Evolutionary conservation across 1,140 invertebrate species (phyloP).

Genomic region (Drosophila pachea): DNA sequence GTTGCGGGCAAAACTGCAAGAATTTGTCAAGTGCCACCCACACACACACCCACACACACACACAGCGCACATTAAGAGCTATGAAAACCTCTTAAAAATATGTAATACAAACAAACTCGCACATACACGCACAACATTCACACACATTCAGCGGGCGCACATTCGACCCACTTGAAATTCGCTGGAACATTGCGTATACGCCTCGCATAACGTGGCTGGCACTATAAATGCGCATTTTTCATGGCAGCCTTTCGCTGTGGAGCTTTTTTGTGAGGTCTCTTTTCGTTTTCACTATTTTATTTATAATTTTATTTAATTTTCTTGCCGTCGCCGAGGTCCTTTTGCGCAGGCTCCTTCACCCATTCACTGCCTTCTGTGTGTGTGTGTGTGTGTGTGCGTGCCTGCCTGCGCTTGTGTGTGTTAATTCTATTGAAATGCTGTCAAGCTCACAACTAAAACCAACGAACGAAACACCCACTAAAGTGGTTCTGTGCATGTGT

Average conservation of each 20-base stretch:
- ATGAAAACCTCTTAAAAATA: slow-evolving; percentile 34
- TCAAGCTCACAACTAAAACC: slow-evolving; percentile 71
- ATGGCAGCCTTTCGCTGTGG: slow-evolving; percentile 44
- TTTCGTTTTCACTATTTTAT: slow-evolving; percentile 46
- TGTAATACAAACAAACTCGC: slow-evolving; percentile 27
- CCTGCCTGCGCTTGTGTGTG: slow-evolving; percentile 34
- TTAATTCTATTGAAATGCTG: slow-evolving; percentile 77
- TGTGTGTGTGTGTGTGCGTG: too few species aligned
- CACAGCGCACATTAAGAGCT: slow-evolving; percentile 10
- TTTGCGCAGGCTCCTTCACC: slow-evolving; percentile 38
- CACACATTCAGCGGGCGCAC: not conserved
- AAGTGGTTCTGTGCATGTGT: slow-evolving; percentile 38
- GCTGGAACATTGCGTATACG: slow-evolving; percentile 29
- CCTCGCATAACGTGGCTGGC: slow-evolving; percentile 18
- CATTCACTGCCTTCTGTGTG: slow-evolving; percentile 13
- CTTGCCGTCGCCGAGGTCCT: slow-evolving; percentile 51
- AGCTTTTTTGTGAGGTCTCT: slow-evolving; percentile 38
- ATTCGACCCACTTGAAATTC: slow-evolving; percentile 46
- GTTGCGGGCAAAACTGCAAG: slow-evolving; percentile 65
- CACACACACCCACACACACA: slow-evolving; percentile 19
- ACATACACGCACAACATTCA: slow-evolving; percentile 8
- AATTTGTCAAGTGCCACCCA: slow-evolving; percentile 70
- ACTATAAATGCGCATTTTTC: slow-evolving; percentile 74
- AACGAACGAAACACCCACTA: slow-evolving; percentile 68
- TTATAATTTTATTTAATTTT: slow-evolving; percentile 77